These are phyloP conservation scores for Ammospiza caudacuta DNA, from an alignment of 2,113 vertebrate species.

Conservation along the genomic window DNA sequence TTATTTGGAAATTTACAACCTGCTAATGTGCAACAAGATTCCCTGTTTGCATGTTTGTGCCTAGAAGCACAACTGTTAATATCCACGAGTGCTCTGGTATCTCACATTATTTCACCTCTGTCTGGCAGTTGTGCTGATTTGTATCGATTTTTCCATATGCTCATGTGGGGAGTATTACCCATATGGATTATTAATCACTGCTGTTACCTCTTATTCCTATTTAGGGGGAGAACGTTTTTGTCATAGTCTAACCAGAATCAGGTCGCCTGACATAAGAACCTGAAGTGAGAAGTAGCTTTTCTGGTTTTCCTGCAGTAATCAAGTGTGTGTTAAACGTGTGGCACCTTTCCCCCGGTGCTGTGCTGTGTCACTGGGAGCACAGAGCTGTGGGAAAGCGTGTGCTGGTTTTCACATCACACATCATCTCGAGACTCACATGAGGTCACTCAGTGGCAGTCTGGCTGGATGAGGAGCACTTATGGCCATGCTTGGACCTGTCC, in stretches of 20 bases:
- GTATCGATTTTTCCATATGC: neutral
- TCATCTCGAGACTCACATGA: neutral
- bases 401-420: neutral
- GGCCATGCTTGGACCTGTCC: neutral
- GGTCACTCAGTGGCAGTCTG: neutral
- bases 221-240: neutral
- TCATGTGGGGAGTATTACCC: neutral
- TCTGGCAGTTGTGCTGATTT: neutral
- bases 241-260: neutral
- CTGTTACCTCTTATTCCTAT: neutral
- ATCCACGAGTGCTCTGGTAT: neutral
- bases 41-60: conserved; percentile 28
- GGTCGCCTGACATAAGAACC: neutral
- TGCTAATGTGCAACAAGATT: conserved; percentile 58
- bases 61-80: conserved; percentile 39
- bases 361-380: neutral
- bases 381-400: rapidly evolving
- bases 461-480: neutral
- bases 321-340: neutral
- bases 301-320: neutral
- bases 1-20: conserved; percentile 55
- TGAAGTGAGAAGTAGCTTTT: conserved; percentile 1
- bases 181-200: conserved; percentile 43
- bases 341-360: neutral
- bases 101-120: neutral